phyloP scores from a whole-genome alignment of 2,113 vertebrate genomes.

The Leucosticte australis region DNA sequence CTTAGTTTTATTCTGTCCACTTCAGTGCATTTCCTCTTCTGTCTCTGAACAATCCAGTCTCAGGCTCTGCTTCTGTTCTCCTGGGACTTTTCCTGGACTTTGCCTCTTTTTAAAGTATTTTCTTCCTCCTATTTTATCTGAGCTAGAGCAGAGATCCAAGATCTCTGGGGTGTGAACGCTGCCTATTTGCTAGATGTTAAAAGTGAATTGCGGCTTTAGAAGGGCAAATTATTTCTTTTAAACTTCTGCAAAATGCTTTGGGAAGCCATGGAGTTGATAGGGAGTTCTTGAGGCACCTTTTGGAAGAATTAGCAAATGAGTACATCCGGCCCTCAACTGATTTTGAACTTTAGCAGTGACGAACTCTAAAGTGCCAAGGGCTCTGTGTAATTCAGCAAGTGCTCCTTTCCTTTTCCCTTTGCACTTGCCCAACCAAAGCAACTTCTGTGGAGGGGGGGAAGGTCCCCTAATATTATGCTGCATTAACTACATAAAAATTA shows the following conservation, averaged over 20 bases:
- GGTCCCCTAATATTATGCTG: not conserved
- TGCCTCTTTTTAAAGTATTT: not conserved
- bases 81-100: not conserved
- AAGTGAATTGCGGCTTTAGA: not conserved
- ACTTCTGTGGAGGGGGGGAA: fast-evolving
- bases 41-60: not conserved
- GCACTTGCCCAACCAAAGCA: not conserved
- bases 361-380: not conserved
- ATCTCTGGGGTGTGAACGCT: not conserved
- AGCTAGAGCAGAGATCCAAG: not conserved
- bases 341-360: not conserved
- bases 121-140: not conserved
- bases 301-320: not conserved
- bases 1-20: not conserved
- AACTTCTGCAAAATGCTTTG: not conserved
- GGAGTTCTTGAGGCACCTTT: not conserved
- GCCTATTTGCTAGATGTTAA: not conserved
- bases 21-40: not conserved
- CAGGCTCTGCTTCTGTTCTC: not conserved
- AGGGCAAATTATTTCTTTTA: not conserved
- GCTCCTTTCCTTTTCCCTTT: not conserved
- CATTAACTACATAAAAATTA: not conserved
- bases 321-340: not conserved
- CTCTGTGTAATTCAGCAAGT: not conserved
- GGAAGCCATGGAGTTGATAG: not conserved